Evolutionary conservation across 2,797 vertebrate species (phyloP), one percentile per base, ranked within the genome.

Genomic region (Pristis pectinata): DNA sequence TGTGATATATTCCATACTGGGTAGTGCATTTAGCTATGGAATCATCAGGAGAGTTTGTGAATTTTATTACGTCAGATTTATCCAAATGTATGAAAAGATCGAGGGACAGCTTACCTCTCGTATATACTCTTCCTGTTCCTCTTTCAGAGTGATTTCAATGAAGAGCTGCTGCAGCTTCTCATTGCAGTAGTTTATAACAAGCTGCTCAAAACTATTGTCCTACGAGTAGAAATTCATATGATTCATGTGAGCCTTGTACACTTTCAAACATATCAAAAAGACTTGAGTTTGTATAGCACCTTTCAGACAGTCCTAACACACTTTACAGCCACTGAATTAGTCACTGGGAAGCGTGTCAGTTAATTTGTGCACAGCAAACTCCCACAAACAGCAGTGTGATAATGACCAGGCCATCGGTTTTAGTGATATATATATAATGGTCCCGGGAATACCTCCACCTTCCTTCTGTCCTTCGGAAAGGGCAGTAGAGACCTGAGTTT

Each of bases 121-220:
- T 59, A 96, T 22, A 0, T 98, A 98, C 53, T 98, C 97, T 64
- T 97, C 97, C 95, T 98, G 97, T 22, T 98, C 97, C 95, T 98
- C 97, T 95, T 97, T 98, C 95, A 98, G 95, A 0, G 97, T 98
- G 95, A 97, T 83, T 91, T 97, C 96, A 95, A 97, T 97, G 95
- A 98, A 98, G 87, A 97, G 96, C 95, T 98, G 97, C 96, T 98
- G 97, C 22, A 98, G 96, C 94, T 97, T 98, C 96, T 98, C 97
- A 0, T 98, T 98, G 95, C 97, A 98, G 95, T 97, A 98, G 96
- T 98, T 98, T 96, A 98, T 98, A 96, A 98, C 97, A 91, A 98
- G 97, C 64, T 98, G 97, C 95, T 98, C 97, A 72, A 98, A 98
- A 95, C 97, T 96, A 0, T 98, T 97, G 74, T 97, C 95, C 97